A percentile compares a stretch with the other conserved stretches of the same genome.
phyloP scores from a whole-genome alignment of 2,113 vertebrate species.

The Taurulus bubalis region DNA sequence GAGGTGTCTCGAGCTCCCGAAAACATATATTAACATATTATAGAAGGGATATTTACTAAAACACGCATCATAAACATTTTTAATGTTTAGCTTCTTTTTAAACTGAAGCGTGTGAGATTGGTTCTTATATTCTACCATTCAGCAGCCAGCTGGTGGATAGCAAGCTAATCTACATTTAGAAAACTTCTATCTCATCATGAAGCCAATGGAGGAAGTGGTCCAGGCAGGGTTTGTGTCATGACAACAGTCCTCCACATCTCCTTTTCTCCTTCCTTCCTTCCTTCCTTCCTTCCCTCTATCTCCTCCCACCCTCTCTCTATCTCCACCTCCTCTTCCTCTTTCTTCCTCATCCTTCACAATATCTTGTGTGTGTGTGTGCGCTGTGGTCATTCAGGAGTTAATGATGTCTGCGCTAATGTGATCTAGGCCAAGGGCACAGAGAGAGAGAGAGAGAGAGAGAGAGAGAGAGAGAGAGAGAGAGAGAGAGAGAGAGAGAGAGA shows the following conservation, averaged over 20 bases:
- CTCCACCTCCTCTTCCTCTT: conserved; percentile 13
- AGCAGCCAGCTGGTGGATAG: not conserved
- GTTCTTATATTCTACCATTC: too few relatives aligned
- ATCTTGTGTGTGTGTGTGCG: conserved; percentile 12
- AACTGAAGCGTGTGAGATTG: not conserved
- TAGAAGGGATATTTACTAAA: not conserved
- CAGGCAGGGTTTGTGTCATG: not conserved
- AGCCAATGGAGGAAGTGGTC: too few relatives aligned
- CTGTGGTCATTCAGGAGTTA: conserved; percentile 39
- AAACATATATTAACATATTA: not conserved
- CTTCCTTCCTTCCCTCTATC: not conserved
- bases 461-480: too few relatives aligned
- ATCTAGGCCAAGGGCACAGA: conserved; percentile 46
- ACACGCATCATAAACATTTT: not conserved
- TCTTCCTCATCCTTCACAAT: conserved; percentile 6
- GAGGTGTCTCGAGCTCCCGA: not conserved
- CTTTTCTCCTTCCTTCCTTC: not conserved
- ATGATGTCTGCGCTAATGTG: conserved; percentile 51
- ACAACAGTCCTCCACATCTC: not conserved
- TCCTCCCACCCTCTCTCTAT: not conserved
- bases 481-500: too few relatives aligned
- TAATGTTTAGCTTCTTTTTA: not conserved
- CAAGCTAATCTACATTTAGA: not conserved
- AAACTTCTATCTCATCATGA: not conserved
- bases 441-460: too few relatives aligned